Conservation (phyloP, 2,797 vertebrate species). For the Coccyzus lansbergi region DNA sequence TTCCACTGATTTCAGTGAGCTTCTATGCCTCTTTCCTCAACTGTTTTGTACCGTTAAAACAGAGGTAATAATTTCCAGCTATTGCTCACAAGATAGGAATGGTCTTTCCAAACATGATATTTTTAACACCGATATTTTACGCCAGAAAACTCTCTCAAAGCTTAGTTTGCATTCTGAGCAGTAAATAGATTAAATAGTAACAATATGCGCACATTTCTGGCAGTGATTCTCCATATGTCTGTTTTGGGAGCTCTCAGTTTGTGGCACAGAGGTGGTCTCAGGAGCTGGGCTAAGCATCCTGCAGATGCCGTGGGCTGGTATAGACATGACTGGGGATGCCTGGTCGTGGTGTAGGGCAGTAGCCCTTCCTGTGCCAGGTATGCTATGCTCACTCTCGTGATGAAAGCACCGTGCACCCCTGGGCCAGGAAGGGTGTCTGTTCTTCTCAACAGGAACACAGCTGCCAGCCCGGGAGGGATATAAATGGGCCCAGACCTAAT, state of each 20-base stretch:
- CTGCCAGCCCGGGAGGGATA: neutral
- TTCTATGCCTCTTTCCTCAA: neutral
- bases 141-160: neutral
- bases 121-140: slow-evolving; percentile 25
- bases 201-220: neutral
- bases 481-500: neutral
- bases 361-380: neutral
- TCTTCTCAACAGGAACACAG: neutral
- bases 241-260: neutral
- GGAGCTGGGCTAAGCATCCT: neutral
- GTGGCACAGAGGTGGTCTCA: neutral
- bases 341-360: fast-evolving
- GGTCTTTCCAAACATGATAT: slow-evolving; percentile 22
- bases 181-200: neutral
- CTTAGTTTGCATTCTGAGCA: neutral
- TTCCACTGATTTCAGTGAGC: neutral
- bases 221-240: neutral
- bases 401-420: neutral
- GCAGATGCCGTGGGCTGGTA: fast-evolving
- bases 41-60: neutral
- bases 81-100: slow-evolving; percentile 44
- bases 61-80: slow-evolving; percentile 24
- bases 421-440: neutral
- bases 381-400: neutral
- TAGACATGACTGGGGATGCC: neutral